Evolutionary conservation across 2,888 invertebrate genomes (phyloP), one percentile per base, ranked within the genome.

Genomic region (Nymphalis c-album): DNA sequence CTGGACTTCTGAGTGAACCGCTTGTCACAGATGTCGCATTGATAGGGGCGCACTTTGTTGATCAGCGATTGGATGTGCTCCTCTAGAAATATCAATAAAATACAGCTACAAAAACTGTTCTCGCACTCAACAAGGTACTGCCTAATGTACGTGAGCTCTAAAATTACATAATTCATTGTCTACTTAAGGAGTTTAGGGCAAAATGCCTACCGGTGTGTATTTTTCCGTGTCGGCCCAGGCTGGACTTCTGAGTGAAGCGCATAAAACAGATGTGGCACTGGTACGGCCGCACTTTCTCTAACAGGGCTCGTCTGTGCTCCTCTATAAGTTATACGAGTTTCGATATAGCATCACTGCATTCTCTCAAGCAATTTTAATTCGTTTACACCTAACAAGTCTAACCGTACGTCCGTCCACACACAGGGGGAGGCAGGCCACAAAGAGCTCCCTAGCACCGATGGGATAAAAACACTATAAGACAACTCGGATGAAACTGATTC

Each of bases 1-100:
- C 96, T 96, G 85, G 96, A 96, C 91, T 96, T 96, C 92, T 96
- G 96, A 77, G 96, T 96, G 91, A 96, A 96, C 85, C 95, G 93
- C 92, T 96, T 96, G 86, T 95, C 93, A 89, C 96, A 96, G 84
- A 95, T 93, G 87, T 95, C 95, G 87, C 96, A 96, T 85, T 96
- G 93, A 90, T 92, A 93, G 81, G 93, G 93, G 84, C 93, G 93
- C 90, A 93, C 93, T 92, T 93, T 93, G 93, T 93, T 92, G 93
- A 93, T 92, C 92, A 93, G 93, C 93, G 93, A 92, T 91, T 92
- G 93, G 90, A 93, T 92, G 92, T 93, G 93, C 90, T 93, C 93
- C 90, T 93, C 93, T 93, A 93, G 91, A 93, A 93, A 91, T 88
- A 91, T 88, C 91, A 92, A 92, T 84, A 90, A 89, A 91, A 89